Percentiles rank a stretch among this genome's conserved stretches.
Evolutionary conservation across 1,140 invertebrate genomes (phyloP).

Genomic region (Psix sp.): DNA sequence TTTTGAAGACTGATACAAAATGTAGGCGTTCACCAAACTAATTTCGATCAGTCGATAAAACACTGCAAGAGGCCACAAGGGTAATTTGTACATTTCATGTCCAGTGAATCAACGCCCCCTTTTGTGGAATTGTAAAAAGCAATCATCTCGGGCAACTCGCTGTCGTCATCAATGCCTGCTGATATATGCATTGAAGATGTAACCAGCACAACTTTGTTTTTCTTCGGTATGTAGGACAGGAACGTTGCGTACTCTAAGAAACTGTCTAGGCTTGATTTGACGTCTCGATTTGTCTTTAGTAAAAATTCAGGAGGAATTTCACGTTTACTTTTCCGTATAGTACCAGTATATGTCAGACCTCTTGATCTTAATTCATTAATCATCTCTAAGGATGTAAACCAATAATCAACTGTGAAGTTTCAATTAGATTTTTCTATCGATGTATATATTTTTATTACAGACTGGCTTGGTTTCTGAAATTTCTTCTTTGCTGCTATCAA

Average conservation of each 20-base stretch:
- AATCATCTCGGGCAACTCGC: constrained; percentile 8
- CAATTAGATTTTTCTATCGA: constrained; percentile 27
- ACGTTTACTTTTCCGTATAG: constrained; percentile 4
- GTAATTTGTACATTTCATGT: constrained; percentile 32
- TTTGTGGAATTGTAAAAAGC: constrained; percentile 26
- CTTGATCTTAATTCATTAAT: constrained; percentile 10
- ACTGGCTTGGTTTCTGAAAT: constrained; percentile 18
- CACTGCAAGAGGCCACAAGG: constrained; percentile 6
- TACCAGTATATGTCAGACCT: constrained; percentile 15
- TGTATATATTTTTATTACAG: constrained; percentile 18
- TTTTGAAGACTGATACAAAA: constrained; percentile 15
- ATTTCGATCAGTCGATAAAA: constrained; percentile 25
- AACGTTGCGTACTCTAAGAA: constrained; percentile 6
- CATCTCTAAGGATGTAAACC: constrained; percentile 21
- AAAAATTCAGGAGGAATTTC: constrained; percentile 6
- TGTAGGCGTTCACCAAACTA: constrained; percentile 14
- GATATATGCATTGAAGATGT: constrained; percentile 24
- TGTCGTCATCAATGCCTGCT: constrained; percentile 4
- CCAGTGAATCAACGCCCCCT: constrained; percentile 17
- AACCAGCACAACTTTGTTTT: constrained; percentile 23
- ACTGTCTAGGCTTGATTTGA: constrained; percentile 1
- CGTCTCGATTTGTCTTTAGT: constrained; percentile 4
- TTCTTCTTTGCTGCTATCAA: constrained; percentile 11
- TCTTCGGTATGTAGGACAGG: constrained; percentile 21
- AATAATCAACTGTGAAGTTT: constrained; percentile 30